These are phyloP conservation scores for Aramus guarauna DNA, from an alignment of 2,113 vertebrate genomes.

Conservation along the genomic window DNA sequence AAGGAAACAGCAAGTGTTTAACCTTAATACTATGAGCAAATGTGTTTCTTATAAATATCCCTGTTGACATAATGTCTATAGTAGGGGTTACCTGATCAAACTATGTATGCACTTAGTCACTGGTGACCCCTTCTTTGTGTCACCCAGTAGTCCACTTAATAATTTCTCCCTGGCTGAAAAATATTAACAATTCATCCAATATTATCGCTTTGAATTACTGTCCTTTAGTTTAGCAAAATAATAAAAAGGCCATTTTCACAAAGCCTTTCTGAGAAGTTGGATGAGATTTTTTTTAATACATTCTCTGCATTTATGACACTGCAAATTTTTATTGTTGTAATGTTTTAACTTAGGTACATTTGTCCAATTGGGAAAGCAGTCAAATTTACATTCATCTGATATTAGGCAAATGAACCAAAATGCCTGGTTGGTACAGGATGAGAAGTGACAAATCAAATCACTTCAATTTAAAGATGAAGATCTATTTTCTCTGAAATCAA, in stretches of 20 bases:
- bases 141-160: neutral
- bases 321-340: neutral
- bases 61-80: neutral
- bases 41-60: neutral
- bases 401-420: neutral
- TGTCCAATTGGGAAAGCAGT: neutral
- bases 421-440: neutral
- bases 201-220: neutral
- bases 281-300: neutral
- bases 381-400: neutral
- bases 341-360: neutral
- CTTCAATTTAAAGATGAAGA: neutral
- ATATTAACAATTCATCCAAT: neutral
- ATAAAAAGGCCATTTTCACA: neutral
- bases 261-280: neutral
- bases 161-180: neutral
- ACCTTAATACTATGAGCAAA: neutral
- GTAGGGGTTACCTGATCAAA: neutral
- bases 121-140: neutral
- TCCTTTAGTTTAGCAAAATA: neutral
- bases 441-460: neutral
- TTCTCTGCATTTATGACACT: neutral
- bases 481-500: neutral
- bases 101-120: neutral
- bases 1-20: neutral